Evolutionary conservation across 2,888 invertebrate species (phyloP), one percentile per base, ranked within the genome.

Genomic region (Unio pictorum): DNA sequence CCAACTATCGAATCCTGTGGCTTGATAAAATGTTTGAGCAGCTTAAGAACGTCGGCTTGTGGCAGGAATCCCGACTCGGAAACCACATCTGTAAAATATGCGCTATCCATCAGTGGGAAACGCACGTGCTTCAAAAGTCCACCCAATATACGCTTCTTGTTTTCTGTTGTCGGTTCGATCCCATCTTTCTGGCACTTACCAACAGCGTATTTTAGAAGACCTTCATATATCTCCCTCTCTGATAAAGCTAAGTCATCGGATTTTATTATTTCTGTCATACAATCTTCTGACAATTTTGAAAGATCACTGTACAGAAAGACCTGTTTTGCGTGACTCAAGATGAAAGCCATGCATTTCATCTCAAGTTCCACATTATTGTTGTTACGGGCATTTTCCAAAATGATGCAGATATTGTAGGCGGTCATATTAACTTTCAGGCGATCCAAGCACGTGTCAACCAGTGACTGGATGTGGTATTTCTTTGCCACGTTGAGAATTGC

Each of bases 1-100:
- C 61, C 67, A 8, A 45, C 59, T 23, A 34, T 55, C 17, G 54
- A 28, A 30, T 57, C 61, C 55, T 71, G 23, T 3, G 66, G 58
- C n/a, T 71, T 67, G 63, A 69, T 17, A 65, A 66, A 73, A 67
- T 73, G 74, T 64, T 73, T 70, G 63, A 64, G 30, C 30, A 81
- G 34, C 55, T 65, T 69, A 95, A 72, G 61, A 30, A 65, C 63
- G 58, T 82, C 78, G 1, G 68, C 64, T 1, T 60, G 34, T 26
- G 69, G 71, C 2, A 82, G 64, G 15, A 82, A 64, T 15, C 73
- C 73, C 20, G 67, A 66, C 54, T 74, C 70, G 23, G 73, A 64
- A 23, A 82, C 79, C 5, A 56, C 64, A 61, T 78, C 76, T 34
- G 65, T 60, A 28, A 80, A 72, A 67, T 72, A 78, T 4, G 65